phyloP scores from a whole-genome alignment of 2,797 vertebrate species.

The Lepus oiostolus region DNA sequence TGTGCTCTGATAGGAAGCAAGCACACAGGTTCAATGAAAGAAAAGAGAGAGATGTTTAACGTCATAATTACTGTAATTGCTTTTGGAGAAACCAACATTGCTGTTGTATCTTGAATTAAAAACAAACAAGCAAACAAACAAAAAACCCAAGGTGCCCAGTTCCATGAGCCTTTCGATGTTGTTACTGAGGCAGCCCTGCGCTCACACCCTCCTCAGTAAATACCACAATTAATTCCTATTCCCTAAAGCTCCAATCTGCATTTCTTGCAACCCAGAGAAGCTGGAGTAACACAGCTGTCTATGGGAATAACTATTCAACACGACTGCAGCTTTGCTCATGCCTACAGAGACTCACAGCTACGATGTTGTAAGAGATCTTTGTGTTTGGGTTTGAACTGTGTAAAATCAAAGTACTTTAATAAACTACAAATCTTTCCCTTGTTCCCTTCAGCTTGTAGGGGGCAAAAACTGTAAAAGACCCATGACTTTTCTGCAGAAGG shows the following conservation, averaged over 20 bases:
- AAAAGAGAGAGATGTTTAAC: neutral
- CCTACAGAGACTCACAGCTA: conserved; percentile 27
- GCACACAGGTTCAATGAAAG: neutral
- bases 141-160: neutral
- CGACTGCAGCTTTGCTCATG: neutral
- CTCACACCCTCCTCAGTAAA: neutral
- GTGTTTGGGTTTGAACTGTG: conserved; percentile 47
- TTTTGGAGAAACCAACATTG: neutral
- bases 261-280: conserved; percentile 28
- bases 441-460: conserved; percentile 18
- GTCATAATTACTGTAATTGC: conserved; percentile 20
- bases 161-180: neutral
- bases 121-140: neutral
- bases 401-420: conserved; percentile 66
- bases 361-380: neutral
- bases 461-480: neutral
- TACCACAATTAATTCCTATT: conserved; percentile 57
- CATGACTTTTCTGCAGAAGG: neutral
- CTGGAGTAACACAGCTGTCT: conserved; percentile 1
- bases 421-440: conserved; percentile 33
- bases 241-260: conserved; percentile 41
- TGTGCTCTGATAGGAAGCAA: conserved; percentile 24
- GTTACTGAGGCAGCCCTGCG: neutral
- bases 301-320: conserved; percentile 32
- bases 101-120: conserved; percentile 10